Base-by-base conservation (phyloP, 1,140 invertebrate species). In the Papilio polytes region DNA sequence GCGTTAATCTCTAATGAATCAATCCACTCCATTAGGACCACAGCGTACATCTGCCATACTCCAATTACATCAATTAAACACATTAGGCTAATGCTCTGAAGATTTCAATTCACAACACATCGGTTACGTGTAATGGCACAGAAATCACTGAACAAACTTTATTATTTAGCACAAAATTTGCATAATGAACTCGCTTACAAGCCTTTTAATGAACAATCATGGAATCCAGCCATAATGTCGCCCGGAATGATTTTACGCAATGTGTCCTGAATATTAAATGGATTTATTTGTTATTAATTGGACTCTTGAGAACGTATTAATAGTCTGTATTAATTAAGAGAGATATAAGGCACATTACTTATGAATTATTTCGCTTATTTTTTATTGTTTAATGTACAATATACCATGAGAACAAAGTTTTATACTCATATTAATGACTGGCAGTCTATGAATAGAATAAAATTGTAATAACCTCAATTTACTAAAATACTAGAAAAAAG, bases 181-280 rank as follows among this genome's bases (percentile, higher is more conserved):
- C 74, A 78, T 56, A 78, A 78, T 78, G 74, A 59, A 78, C 31
- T 59, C 26, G 31, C 15, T 59, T 59, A 59, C 74, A 59, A 36
- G 41, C 74, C 74, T 78, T 78, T 78, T 78, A 78, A 78, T 78
- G 74, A 78, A 59, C 74, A 78, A 59, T 78, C 51, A 18, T 78
- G 74, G 74, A 78, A 59, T 41, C 51, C 51, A 56, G 74, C 74
- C 74, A 78, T 78, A 59, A 41, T 78, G 74, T 78, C 51, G 18
- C 74, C 51, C 46, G 48, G 26, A 77, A 56, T 56, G 51, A 56
- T 53, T 77, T 76, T 48, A 77, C 74, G 18, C 51, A 76, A 22
- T 76, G 51, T 22, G 22, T 8, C 26, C 9, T 77, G 74, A 59
- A 77, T 77, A 77, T 77, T 10, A 59, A 77, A 26, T 10, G n/a